Base-by-base conservation (phyloP, 1,140 invertebrate genomes). In the Chrysoperla carnea region DNA sequence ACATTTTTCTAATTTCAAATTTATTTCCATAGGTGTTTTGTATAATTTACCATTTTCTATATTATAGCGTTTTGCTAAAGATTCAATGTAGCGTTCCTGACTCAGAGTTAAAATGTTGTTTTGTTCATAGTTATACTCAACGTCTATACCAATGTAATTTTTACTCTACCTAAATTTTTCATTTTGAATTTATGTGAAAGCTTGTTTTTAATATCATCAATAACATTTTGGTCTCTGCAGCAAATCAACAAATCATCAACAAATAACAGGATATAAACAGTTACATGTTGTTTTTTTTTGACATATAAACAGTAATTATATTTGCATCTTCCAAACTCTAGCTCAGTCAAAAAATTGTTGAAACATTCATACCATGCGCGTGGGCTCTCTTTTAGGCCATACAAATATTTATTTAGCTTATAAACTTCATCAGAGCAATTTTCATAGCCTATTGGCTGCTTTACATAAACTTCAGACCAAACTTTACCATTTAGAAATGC, bases 21-120 rank as follows among this genome's bases (percentile, higher is more conserved):
- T 62, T 42, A 45, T 49, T 54, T 63, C 61, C 56, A 63, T 62
- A 28, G 62, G 60, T 41, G 57, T 65, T 8, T 41, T 38, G 43
- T 37, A 44, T 23, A 43, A 40, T 44, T 43, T 48, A n/a, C 37
- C 17, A 29, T 61, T 53, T 54, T 40, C 13, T 17, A 48, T 7
- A 33, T 41, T 36, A 42, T 43, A 48, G 13, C 37, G 40, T 39
- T 41, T 17, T 11, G 29, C 44, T 37, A 41, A 43, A 11, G 41
- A 46, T 41, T 40, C 39, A 13, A 48, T 46, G 15, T 48, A 48
- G 15, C 37, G 37, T 15, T 4, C 43, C 37, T 48, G 49, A 36
- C 36, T 43, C 36, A 48, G 23, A 41, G 7, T n/a, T n/a, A n/a
- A 43, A 41, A 50, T 45, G 2, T 27, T 38, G 36, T 33, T 42